Evolutionary conservation across 2,888 invertebrate genomes (phyloP), one percentile per base, ranked within the genome.

Genomic region (Catocala sponsa): DNA sequence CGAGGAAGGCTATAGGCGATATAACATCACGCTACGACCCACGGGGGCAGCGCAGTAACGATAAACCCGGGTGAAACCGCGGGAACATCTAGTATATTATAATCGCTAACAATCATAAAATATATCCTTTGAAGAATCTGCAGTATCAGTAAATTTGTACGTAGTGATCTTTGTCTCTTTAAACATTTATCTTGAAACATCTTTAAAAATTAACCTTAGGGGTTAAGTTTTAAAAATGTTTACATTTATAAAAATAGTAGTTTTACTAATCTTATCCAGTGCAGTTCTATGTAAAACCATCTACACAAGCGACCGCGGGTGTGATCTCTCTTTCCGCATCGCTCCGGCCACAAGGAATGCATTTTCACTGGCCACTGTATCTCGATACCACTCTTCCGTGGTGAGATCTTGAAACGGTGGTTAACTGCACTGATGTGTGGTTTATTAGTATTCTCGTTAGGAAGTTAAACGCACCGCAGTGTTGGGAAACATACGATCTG

Each of bases 341-440:
- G 76, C 72, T 74, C 64, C 68, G 56, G 66, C 60, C 66, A 72
- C 74, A 69, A 79, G 85, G 91, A 88, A 91, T 88, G 89, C 82
- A 85, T 91, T 92, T 92, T 92, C 92, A 90, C 91, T 90, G 82
- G 43, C 61, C 65, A 70, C 59, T 72, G 84, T 83, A 86, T 90
- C 89, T 88, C 87, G 83, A 89, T 76, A 91, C 85, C 89, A 87
- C 84, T 91, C 86, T 92, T 92, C 93, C 91, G 92, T 86, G 82
- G 79, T 86, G 74, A 76, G 79, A 83, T 82, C 76, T 79, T 68
- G 44, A 61, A 68, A 76, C 77, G 77, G 79, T 76, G 65, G 71
- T 71, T 73, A 76, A 75, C 62, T 65, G 35, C 60, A 52, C 47
- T 53, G 60, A 57, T 46, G 38, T 76, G 76, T 76, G 76, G 71